Base-by-base conservation (phyloP, 2,888 invertebrate genomes). In the Lasiommata megera region DNA sequence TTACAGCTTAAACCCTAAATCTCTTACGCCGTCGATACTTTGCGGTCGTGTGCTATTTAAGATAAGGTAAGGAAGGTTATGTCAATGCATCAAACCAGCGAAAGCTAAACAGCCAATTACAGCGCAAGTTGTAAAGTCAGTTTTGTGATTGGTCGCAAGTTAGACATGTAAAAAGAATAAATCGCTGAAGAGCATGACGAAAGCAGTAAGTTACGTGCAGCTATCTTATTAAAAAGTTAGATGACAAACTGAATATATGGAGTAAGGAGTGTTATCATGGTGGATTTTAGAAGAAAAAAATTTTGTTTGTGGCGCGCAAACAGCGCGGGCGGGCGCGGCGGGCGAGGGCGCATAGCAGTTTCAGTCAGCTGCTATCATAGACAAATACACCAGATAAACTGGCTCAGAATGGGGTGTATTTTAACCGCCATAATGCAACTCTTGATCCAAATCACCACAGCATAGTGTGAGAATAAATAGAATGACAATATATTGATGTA, bases 291-390 rank as follows among this genome's bases (percentile, higher is more conserved):
- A 56, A 63, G 69, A 70, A 69, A 68, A 69, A 73, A 73, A 66
- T 64, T 1, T 65, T 82, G 82, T 84, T 84, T 84, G 80, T 71
- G 64, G 59, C 63, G 58, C 60, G 70, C 75, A 82, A 81, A 87
- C 83, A 82, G 69, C 66, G 75, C 82, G 84, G 82, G 86, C 82
- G 84, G 87, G 84, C 82, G 77, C 76, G 77, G 66, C 73, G 73
- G 70, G 65, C 72, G 70, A 77, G 79, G 80, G 82, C 80, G 81
- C 77, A 74, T 74, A 73, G 66, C 61, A 63, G 66, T 66, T 82
- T 80, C 82, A 80, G 76, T 76, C 73, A 74, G 70, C 72, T 75
- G 77, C 82, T 87, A 88, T 87, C 87, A 72, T 75, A 64, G 72
- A 72, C 80, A 88, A 88, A 87, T 84, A 86, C 70, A 71, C 56